Conservation (phyloP, 2,797 vertebrate genomes). For the Siniperca scherzeri region DNA sequence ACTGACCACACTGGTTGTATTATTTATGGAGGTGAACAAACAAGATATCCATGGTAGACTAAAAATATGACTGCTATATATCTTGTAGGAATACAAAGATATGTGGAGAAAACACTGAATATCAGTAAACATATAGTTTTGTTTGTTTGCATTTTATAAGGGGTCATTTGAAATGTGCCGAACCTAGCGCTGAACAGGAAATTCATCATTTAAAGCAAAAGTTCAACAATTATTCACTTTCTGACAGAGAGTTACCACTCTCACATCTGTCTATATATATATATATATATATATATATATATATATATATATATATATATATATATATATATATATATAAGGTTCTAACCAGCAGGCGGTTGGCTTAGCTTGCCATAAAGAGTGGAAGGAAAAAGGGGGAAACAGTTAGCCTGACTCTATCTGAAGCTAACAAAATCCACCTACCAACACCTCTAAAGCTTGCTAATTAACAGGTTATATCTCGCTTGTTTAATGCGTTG, state of each 20-base stretch:
- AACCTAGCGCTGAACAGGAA: neutral
- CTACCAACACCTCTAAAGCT: neutral
- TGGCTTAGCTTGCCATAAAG: neutral
- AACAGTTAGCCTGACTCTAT: too few species aligned
- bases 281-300: too few species aligned
- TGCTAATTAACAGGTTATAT: neutral
- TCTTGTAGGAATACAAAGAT: neutral
- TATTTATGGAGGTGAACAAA: conserved; percentile 35
- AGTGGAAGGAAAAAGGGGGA: neutral
- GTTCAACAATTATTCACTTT: neutral
- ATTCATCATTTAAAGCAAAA: neutral
- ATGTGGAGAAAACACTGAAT: neutral
- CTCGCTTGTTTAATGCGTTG: neutral
- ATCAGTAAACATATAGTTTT: neutral
- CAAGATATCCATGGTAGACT: neutral
- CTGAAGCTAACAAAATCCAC: neutral
- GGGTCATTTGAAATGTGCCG: neutral
- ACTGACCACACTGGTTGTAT: conserved; percentile 20
- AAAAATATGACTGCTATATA: conserved; percentile 5
- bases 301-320: too few species aligned
- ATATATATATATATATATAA: too few species aligned
- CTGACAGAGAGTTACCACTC: neutral
- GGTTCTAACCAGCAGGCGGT: too few species aligned
- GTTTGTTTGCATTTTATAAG: neutral
- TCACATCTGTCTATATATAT: neutral